Percentiles rank a stretch among this genome's conserved stretches.
phyloP scores from a whole-genome alignment of 2,797 vertebrate species.

The Poeciliopsis turneri region DNA sequence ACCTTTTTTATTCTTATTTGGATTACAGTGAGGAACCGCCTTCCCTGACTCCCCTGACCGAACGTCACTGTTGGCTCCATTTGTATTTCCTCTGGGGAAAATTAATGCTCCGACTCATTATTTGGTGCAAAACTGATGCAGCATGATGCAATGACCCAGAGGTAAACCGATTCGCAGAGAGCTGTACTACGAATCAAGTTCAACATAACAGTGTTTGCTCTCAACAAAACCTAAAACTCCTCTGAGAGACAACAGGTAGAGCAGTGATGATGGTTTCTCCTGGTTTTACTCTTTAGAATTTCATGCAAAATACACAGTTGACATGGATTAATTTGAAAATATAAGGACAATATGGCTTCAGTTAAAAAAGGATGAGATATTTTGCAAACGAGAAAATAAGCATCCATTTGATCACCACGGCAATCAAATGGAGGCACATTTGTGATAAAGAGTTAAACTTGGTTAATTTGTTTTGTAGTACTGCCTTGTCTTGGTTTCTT shows the following conservation, averaged over 20 bases:
- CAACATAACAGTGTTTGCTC: background rate
- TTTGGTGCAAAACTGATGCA: slow-evolving; percentile 2
- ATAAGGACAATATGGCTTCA: background rate
- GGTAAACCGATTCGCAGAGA: background rate
- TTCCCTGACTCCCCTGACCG: too few species aligned
- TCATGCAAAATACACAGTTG: background rate
- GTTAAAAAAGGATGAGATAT: background rate
- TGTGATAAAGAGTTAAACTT: background rate
- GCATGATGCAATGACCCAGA: background rate
- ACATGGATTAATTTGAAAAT: background rate
- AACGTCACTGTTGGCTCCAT: background rate
- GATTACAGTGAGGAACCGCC: too few species aligned
- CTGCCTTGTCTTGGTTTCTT: background rate
- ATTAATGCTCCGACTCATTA: background rate
- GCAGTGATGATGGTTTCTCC: background rate
- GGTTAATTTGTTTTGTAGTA: background rate
- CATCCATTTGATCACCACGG: background rate
- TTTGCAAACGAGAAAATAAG: background rate
- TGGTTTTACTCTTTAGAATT: background rate
- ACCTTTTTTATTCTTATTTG: too few species aligned
- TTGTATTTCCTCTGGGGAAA: background rate
- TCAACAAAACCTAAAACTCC: slow-evolving; percentile 3
- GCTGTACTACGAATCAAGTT: background rate
- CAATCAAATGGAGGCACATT: background rate
- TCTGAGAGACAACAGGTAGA: background rate